These are phyloP conservation scores for Staurois parvus DNA, from an alignment of 2,797 vertebrate species.

Conservation along the genomic window DNA sequence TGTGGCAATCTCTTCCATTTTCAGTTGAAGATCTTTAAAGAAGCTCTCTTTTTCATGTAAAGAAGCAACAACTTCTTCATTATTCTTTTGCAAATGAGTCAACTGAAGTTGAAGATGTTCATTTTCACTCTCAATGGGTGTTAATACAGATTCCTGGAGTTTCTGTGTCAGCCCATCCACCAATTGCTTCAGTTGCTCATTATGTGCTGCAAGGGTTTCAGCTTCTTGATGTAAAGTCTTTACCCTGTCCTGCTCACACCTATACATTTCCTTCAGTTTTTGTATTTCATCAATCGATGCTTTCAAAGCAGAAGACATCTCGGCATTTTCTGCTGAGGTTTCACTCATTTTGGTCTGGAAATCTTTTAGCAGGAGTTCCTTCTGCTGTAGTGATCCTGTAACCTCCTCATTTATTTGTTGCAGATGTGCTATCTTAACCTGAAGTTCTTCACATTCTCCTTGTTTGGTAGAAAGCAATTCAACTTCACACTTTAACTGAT, in stretches of 20 bases:
- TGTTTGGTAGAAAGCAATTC: constrained; percentile 69
- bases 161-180: constrained; percentile 72
- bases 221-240: constrained; percentile 73
- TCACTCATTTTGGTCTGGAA: constrained; percentile 73
- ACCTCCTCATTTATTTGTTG: constrained; percentile 77
- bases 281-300: constrained; percentile 69
- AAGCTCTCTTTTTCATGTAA: constrained; percentile 77
- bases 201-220: constrained; percentile 71
- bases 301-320: constrained; percentile 71
- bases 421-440: constrained; percentile 74
- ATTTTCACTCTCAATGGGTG: constrained; percentile 67
- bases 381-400: constrained; percentile 73
- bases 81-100: constrained; percentile 67
- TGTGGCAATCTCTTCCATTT: constrained; percentile 69
- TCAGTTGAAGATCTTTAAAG: constrained; percentile 77
- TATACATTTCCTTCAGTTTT: constrained; percentile 71
- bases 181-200: constrained; percentile 73
- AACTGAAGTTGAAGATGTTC: constrained; percentile 68
- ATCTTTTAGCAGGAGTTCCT: constrained; percentile 77
- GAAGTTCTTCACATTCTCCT: constrained; percentile 73
- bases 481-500: constrained; percentile 73
- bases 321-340: constrained; percentile 75
- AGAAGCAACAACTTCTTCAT: constrained; percentile 70
- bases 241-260: constrained; percentile 67
- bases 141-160: constrained; percentile 70